Evolutionary conservation across 2,797 vertebrate genomes (phyloP).

Genomic region (Scolopax rusticola): DNA sequence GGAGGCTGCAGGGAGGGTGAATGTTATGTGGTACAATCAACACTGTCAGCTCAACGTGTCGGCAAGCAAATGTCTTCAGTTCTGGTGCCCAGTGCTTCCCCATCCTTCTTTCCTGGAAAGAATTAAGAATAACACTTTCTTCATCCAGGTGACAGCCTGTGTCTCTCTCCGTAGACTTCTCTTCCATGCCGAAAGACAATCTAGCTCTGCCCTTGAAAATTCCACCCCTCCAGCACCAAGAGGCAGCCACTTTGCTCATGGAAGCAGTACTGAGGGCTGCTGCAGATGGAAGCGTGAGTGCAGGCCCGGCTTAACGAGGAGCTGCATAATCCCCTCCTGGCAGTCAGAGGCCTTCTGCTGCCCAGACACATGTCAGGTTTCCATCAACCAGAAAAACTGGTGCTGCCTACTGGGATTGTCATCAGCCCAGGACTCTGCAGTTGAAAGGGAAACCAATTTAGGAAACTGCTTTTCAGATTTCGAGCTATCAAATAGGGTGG

Average conservation of each 20-base stretch:
- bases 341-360: constrained; percentile 24
- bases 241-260: not conserved
- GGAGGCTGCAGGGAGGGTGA: constrained; percentile 46
- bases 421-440: not conserved
- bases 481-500: not conserved
- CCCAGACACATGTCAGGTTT: constrained; percentile 47
- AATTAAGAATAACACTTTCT: not conserved
- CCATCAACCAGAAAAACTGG: not conserved
- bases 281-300: not conserved
- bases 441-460: not conserved
- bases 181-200: not conserved
- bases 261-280: not conserved
- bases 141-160: not conserved
- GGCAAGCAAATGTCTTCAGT: fast-evolving
- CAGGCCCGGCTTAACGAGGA: not conserved
- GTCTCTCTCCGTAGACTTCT: not conserved
- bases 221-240: not conserved
- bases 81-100: not conserved
- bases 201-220: not conserved
- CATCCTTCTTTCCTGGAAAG: not conserved
- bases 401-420: not conserved
- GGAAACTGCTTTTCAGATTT: not conserved
- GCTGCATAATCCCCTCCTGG: constrained; percentile 45
- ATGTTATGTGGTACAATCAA: not conserved
- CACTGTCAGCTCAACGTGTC: not conserved